Conservation (phyloP, 2,888 invertebrate genomes). For the Euproctis similis region DNA sequence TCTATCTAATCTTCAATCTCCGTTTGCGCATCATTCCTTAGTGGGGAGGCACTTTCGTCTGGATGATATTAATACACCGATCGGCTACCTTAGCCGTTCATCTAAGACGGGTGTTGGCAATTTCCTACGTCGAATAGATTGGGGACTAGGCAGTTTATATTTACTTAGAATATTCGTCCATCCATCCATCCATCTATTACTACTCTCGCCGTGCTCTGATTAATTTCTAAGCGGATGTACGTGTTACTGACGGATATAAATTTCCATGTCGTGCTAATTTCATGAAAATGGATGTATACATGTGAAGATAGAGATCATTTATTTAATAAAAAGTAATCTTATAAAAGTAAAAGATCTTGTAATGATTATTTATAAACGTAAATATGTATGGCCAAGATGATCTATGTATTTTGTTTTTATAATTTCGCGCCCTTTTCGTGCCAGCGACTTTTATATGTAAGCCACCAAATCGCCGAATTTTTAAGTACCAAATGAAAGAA, state of each 20-base stretch:
- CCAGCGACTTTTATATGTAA: too few species aligned
- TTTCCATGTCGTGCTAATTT: conserved; percentile 20
- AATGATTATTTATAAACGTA: too few species aligned
- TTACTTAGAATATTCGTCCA: conserved; percentile 34
- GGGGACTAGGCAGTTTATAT: conserved; percentile 46
- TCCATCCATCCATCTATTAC: too few species aligned
- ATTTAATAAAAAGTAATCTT: too few species aligned
- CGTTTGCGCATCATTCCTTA: conserved; percentile 5
- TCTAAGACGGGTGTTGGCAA: conserved; percentile 66
- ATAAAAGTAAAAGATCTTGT: too few species aligned
- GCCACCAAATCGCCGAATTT: too few species aligned
- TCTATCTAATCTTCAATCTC: conserved; percentile 6
- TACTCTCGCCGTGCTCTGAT: conserved; percentile 38
- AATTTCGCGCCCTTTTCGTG: too few species aligned
- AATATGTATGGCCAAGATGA: too few species aligned
- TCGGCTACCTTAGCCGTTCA: conserved; percentile 41
- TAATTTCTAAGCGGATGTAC: conserved; percentile 47
- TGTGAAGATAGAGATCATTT: conserved; percentile 1
- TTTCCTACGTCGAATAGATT: conserved; percentile 68
- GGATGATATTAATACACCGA: conserved; percentile 30
- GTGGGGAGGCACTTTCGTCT: conserved; percentile 2
- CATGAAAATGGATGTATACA: conserved; percentile 2
- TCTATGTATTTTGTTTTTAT: too few species aligned
- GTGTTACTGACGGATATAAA: conserved; percentile 36
- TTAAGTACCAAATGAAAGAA: too few species aligned